These are phyloP conservation scores for Sinopyrophorus schimmeli DNA, from an alignment of 2,888 invertebrate genomes.

Conservation along the genomic window DNA sequence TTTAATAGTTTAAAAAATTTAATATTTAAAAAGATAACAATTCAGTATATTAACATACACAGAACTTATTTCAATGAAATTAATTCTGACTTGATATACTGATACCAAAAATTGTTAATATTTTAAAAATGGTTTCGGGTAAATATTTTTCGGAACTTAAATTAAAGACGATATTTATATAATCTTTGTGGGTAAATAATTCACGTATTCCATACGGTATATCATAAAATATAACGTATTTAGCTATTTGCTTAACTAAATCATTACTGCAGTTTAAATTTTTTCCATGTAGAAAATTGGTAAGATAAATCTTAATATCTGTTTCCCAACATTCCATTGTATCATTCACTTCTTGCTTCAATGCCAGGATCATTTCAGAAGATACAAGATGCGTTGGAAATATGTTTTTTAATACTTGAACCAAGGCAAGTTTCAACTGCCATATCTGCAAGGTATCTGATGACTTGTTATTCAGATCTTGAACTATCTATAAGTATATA, in stretches of 20 bases:
- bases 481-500: constrained; percentile 42
- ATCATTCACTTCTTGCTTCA: constrained; percentile 61
- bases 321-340: constrained; percentile 63
- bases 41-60: too few relatives aligned
- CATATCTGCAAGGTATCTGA: constrained; percentile 67
- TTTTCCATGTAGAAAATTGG: constrained; percentile 59
- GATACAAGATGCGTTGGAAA: constrained; percentile 60
- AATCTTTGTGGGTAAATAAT: constrained; percentile 37
- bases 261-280: constrained; percentile 48
- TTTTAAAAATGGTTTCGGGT: constrained; percentile 20
- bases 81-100: too few relatives aligned
- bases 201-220: constrained; percentile 54
- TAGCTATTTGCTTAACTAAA: constrained; percentile 55
- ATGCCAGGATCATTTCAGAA: constrained; percentile 64
- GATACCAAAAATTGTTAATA: constrained; percentile 13
- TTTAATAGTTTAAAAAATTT: too few relatives aligned
- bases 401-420: constrained; percentile 55
- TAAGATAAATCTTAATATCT: constrained; percentile 54
- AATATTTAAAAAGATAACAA: too few relatives aligned
- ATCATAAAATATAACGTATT: constrained; percentile 64
- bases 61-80: too few relatives aligned
- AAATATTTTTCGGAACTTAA: constrained; percentile 15
- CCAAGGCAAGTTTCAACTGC: constrained; percentile 70
- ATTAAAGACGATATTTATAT: constrained; percentile 36
- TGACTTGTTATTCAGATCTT: constrained; percentile 48